These are phyloP conservation scores for Geopemphigus sp. DNA, from an alignment of 1,140 invertebrate species.

Conservation along the genomic window DNA sequence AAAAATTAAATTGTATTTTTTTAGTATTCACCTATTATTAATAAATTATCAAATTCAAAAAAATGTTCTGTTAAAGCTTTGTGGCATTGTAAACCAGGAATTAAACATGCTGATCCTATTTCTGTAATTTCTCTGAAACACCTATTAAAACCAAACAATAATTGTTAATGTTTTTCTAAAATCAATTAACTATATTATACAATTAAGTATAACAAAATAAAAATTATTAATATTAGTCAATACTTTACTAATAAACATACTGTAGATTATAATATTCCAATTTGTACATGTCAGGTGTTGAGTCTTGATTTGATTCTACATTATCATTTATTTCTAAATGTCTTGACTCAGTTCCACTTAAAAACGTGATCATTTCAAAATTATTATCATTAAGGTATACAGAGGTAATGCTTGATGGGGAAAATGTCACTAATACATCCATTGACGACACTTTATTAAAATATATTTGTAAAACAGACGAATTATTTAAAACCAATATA, in stretches of 20 bases:
- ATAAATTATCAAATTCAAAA: conserved; percentile 33
- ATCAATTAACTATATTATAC: not conserved
- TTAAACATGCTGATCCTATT: conserved; percentile 12
- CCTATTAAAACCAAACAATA: not conserved
- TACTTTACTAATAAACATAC: conserved; percentile 7
- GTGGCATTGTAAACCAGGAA: not conserved
- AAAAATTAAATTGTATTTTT: not conserved
- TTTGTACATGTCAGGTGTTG: not conserved
- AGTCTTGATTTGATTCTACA: not conserved
- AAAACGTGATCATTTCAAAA: conserved; percentile 6
- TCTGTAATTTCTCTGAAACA: conserved; percentile 9
- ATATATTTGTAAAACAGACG: not conserved
- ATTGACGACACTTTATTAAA: conserved; percentile 3
- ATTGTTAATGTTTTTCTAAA: not conserved
- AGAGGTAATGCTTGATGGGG: conserved; percentile 1
- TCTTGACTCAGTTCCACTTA: not conserved
- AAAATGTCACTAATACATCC: conserved; percentile 21
- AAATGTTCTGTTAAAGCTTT: not conserved
- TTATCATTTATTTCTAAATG: not conserved
- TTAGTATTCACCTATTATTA: conserved; percentile 14
- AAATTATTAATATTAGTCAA: not conserved
- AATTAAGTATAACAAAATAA: not conserved
- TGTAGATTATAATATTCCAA: conserved; percentile 14
- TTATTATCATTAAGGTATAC: conserved; percentile 31
- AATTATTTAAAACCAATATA: conserved; percentile 20